Percentiles rank a stretch among this genome's conserved stretches.
phyloP scores from a whole-genome alignment of 2,888 invertebrate genomes.

The Drosophila demipolita region DNA sequence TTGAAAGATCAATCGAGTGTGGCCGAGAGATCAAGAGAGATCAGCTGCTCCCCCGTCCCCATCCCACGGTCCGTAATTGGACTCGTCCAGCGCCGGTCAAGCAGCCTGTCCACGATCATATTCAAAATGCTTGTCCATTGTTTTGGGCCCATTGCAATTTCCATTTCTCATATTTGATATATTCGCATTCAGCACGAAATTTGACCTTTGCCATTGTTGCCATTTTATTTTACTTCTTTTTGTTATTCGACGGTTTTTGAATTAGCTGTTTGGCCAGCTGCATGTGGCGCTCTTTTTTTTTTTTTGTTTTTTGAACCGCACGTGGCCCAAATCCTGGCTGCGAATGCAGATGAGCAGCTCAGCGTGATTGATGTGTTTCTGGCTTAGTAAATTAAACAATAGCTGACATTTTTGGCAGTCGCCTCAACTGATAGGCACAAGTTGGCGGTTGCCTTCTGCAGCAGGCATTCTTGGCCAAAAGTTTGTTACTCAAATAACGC shows the following conservation, averaged over 20 bases:
- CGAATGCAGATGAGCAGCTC: background rate
- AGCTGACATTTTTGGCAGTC: constrained; percentile 7
- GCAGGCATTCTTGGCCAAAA: constrained; percentile 25
- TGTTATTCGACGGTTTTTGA: constrained; percentile 30
- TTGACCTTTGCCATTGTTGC: constrained; percentile 67
- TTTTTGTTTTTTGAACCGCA: background rate
- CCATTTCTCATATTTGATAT: constrained; percentile 32
- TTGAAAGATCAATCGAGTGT: constrained; percentile 71
- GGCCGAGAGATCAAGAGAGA: constrained; percentile 23
- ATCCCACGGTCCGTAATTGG: constrained; percentile 59
- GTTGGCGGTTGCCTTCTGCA: constrained; percentile 10
- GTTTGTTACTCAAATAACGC: constrained; percentile 44
- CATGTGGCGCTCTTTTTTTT: constrained; percentile 42
- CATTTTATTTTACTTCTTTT: constrained; percentile 27
- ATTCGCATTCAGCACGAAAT: constrained; percentile 54
- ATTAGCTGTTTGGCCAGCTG: constrained; percentile 68
- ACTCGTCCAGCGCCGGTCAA: constrained; percentile 42
- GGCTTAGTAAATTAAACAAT: constrained; percentile 1
- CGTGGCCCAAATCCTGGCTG: background rate
- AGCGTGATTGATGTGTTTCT: constrained; percentile 1
- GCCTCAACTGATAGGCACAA: constrained; percentile 29
- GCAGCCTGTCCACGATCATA: constrained; percentile 36
- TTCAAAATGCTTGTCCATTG: constrained; percentile 44
- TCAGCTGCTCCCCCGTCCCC: constrained; percentile 47
- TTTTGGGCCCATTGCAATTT: constrained; percentile 14